phyloP scores from a whole-genome alignment of 2,113 vertebrate genomes.

The Campylomormyrus numenius region DNA sequence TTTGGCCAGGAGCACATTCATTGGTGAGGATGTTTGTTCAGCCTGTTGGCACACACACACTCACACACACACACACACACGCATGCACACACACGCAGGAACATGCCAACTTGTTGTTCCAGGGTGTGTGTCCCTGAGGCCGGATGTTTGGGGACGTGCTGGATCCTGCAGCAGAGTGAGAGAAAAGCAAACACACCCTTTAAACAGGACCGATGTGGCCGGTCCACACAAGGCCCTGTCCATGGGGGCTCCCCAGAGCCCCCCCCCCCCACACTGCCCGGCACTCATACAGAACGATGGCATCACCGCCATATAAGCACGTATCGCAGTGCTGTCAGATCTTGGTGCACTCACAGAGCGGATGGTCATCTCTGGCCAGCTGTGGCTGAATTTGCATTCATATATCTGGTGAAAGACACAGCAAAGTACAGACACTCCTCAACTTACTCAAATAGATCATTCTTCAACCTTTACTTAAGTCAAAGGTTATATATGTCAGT shows the following conservation, averaged over 20 bases:
- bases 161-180: conserved; percentile 2
- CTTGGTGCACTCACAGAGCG: not conserved
- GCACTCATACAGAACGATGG: not conserved
- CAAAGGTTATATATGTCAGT: not conserved
- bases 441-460: not conserved
- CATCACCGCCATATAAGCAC: not conserved
- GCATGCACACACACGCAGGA: conserved; percentile 11
- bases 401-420: not conserved
- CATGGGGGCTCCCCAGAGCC: not conserved
- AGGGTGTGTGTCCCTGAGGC: not conserved
- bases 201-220: not conserved
- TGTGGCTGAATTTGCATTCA: not conserved
- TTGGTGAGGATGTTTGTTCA: conserved; percentile 34
- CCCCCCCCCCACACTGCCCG: not conserved
- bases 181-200: conserved; percentile 10
- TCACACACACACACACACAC: not conserved
- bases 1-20: conserved; percentile 1
- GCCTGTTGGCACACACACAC: not conserved
- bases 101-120: not conserved
- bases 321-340: not conserved
- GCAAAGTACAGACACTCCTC: not conserved
- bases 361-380: not conserved
- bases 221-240: not conserved
- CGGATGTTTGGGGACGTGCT: not conserved
- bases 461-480: not conserved